Base-by-base conservation (phyloP, 2,113 vertebrate species). In the Acrocephalus arundinaceus region DNA sequence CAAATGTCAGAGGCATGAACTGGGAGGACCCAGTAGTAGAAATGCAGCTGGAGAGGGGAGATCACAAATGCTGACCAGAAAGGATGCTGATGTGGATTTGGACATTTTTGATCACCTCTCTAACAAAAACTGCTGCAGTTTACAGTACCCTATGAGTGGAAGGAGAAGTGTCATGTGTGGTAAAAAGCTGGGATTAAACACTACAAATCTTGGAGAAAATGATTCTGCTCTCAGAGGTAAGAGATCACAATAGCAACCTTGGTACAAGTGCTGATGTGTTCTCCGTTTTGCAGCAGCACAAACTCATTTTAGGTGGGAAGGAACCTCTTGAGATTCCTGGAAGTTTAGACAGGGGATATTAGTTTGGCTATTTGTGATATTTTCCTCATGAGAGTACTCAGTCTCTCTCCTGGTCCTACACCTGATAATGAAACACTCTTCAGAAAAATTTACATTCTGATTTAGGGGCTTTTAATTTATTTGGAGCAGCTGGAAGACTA, bases 101-200 rank as follows among this genome's bases (percentile, higher is more conserved):
- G 97, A 98, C 77, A 41, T 96, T 75, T 90, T 92, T 4, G 81
- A 75, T 15, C 71, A 91, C 21, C 62, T 89, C 35, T 77, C 85
- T 48, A 57, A 46, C 86, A 96, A 91, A 57, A 83, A 46, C 21
- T 78, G 54, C 67, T 77, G 57, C 68, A 85, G 71, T 16, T 81
- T 23, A 9, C 98, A 98, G 79, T 72, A 92, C 28, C 98, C 98
- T 55, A 2, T 96, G 15, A 98, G 98, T 30, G 98, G 98, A 65
- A 98, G 98, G 93, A 98, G 98, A 96, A 98, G 98, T 62, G 98
- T 96, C 11, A 89, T 93, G 30, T 87, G 49, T 51, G 45, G 55
- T 7, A 97, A 80, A 94, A 97, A 94, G 46, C 89, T 92, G 3
- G 72, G 52, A 31, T 71, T 93, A 46, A 91, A 89, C 78, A 48